phyloP scores from a whole-genome alignment of 2,888 invertebrate genomes.

The Glaucopsyche alexis region DNA sequence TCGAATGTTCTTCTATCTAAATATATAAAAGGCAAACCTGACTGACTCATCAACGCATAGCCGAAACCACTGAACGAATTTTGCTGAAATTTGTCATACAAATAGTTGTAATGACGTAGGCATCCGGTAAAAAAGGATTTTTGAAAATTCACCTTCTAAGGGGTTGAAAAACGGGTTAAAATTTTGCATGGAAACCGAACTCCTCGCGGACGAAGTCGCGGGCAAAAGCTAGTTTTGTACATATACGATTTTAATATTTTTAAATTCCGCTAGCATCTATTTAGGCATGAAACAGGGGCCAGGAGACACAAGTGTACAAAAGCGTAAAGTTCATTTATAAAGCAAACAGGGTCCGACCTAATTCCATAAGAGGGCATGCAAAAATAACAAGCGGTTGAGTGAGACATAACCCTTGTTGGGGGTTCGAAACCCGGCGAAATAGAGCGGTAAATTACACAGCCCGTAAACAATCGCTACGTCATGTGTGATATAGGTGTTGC shows the following conservation, averaged over 20 bases:
- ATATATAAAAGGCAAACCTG: no score
- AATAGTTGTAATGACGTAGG: no score
- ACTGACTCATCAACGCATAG: no score
- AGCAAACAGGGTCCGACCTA: conserved; percentile 33
- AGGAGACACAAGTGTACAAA: conserved; percentile 12
- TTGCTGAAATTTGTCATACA: no score
- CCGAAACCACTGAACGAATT: no score
- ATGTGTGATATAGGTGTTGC: conserved; percentile 43
- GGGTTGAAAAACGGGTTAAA: no score
- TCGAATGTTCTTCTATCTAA: no score
- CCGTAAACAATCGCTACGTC: conserved; percentile 45
- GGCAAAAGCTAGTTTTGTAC: no score
- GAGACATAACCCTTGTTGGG: conserved; percentile 45
- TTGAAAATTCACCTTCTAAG: no score
- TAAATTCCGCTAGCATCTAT: neutral
- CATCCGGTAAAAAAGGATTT: no score
- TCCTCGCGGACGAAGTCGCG: no score
- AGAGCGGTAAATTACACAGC: conserved; percentile 53
- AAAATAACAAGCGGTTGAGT: conserved; percentile 39
- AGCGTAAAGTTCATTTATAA: conserved; percentile 17
- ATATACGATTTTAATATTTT: conserved; percentile 11
- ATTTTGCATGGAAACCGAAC: no score
- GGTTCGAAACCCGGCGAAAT: conserved; percentile 56
- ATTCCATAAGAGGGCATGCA: conserved; percentile 32
- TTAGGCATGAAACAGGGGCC: neutral